Percentiles rank a stretch among this genome's conserved stretches.
Conservation (phyloP, 1,140 invertebrate genomes). For the Araneus ventricosus region DNA sequence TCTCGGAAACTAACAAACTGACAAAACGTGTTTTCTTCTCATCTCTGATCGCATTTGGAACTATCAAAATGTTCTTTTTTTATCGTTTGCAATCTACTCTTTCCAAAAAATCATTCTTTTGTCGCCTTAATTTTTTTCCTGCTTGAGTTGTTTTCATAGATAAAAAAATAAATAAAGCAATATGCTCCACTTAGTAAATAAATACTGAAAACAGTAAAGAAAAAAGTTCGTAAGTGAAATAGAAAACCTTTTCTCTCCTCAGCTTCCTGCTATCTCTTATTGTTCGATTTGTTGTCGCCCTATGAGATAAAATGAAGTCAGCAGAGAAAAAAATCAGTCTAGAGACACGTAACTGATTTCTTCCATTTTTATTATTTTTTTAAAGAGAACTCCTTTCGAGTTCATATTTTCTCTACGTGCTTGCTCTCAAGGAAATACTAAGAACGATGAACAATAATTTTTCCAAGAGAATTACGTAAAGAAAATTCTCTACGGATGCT, state of each 20-base stretch:
- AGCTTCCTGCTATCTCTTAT: not conserved
- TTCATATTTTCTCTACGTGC: not conserved
- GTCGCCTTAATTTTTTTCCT: not conserved
- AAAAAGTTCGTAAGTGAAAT: not conserved
- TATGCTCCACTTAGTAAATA: slow-evolving; percentile 8
- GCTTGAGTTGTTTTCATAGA: not conserved
- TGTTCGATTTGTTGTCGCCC: slow-evolving; percentile 13
- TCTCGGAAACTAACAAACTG: not conserved
- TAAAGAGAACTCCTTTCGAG: not conserved
- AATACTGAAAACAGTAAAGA: not conserved
- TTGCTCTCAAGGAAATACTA: not conserved
- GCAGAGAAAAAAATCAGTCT: not conserved
- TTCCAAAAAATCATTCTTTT: not conserved
- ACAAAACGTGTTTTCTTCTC: not conserved
- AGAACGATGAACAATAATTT: not conserved
- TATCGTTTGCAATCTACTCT: not conserved
- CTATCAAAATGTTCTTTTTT: not conserved
- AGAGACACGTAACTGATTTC: not conserved
- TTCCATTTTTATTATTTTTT: not conserved
- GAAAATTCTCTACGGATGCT: not conserved
- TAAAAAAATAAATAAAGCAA: not conserved
- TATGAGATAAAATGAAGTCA: not conserved
- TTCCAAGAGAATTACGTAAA: not conserved
- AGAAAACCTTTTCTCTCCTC: not conserved
- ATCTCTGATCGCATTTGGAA: not conserved